Percentiles rank a stretch among this genome's conserved stretches.
These are phyloP conservation scores for Atta cephalotes DNA, from an alignment of 1,140 invertebrate species.

Conservation along the genomic window DNA sequence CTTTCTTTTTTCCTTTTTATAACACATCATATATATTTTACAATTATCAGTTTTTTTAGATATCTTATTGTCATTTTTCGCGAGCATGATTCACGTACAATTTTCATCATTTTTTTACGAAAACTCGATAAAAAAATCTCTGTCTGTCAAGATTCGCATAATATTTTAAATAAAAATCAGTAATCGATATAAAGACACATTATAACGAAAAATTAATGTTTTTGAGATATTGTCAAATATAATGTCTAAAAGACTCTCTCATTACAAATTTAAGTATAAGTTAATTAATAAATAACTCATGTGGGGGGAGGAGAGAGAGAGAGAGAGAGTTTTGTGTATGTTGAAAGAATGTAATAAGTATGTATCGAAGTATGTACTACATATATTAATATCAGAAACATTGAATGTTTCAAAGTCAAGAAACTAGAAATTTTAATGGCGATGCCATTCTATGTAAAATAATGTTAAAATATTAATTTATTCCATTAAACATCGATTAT, in stretches of 20 bases:
- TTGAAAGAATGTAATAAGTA: not conserved
- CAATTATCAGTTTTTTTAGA: not conserved
- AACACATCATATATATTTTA: not conserved
- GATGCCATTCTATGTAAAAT: slow-evolving; percentile 38
- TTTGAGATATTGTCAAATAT: not conserved
- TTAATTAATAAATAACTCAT: not conserved
- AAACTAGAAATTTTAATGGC: slow-evolving; percentile 5
- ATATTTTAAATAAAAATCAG: not conserved
- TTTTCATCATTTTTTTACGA: not conserved
- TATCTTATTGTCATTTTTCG: not conserved
- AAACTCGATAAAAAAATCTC: not conserved
- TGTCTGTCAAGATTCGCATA: too few relatives aligned
- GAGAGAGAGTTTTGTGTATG: not conserved
- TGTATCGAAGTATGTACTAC: not conserved
- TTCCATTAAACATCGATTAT: slow-evolving; percentile 8
- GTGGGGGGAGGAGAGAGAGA: not conserved
- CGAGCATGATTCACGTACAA: not conserved
- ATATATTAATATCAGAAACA: not conserved
- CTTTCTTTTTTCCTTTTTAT: not conserved
- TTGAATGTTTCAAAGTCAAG: not conserved
- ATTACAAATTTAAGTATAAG: not conserved
- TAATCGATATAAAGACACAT: not conserved
- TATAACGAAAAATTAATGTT: not conserved
- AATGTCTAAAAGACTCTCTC: not conserved
- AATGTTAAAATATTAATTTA: slow-evolving; percentile 45